These are phyloP conservation scores for Tiliacea aurago DNA, from an alignment of 2,888 invertebrate genomes.

Conservation along the genomic window DNA sequence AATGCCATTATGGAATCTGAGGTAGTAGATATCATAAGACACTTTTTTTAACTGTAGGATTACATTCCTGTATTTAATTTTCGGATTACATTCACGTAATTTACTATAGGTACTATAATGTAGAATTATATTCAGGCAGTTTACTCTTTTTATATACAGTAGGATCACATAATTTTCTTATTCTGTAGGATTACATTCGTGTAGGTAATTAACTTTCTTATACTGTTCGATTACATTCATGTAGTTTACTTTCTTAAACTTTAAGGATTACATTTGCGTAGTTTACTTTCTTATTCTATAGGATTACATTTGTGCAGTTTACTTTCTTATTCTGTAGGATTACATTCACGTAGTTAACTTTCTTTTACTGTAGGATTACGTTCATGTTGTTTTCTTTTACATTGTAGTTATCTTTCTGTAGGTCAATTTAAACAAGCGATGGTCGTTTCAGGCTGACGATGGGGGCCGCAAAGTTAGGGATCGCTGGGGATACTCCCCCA, in stretches of 20 bases:
- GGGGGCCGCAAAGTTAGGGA: slow-evolving; percentile 77
- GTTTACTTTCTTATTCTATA: background rate
- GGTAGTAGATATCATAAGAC: slow-evolving; percentile 35
- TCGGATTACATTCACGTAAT: background rate
- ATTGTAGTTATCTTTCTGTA: background rate
- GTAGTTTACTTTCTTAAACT: background rate
- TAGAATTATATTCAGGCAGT: background rate
- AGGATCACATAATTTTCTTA: background rate
- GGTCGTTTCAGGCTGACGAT: slow-evolving; percentile 83
- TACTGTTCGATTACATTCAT: background rate
- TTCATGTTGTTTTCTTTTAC: background rate
- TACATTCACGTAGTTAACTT: background rate
- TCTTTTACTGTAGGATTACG: background rate
- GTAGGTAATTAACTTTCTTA: background rate
- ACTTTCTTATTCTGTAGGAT: background rate
- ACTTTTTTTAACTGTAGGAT: slow-evolving; percentile 17
- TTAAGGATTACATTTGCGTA: background rate
- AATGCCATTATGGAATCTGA: slow-evolving; percentile 15
- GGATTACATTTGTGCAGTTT: background rate
- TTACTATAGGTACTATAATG: background rate
- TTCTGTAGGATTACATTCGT: background rate
- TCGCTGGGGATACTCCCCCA: slow-evolving; percentile 72
- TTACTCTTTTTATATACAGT: background rate
- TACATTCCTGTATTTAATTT: background rate
- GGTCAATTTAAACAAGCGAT: slow-evolving; percentile 77